Conservation (phyloP, 2,797 vertebrate species). For the Limnodromus scolopaceus region DNA sequence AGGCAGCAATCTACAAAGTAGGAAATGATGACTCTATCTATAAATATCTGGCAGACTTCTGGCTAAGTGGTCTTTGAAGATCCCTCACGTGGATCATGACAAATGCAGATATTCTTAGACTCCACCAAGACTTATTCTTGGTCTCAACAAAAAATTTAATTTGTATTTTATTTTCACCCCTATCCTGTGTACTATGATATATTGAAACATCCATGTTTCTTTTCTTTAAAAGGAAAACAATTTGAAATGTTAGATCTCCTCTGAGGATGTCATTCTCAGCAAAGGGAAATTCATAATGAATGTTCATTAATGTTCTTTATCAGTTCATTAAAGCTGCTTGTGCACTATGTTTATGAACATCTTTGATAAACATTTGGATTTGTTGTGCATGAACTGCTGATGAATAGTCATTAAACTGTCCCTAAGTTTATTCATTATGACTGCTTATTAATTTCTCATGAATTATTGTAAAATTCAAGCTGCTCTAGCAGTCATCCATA, state of each 20-base stretch:
- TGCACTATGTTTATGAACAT: constrained; percentile 68
- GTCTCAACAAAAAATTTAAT: not conserved
- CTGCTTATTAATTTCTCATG: constrained; percentile 71
- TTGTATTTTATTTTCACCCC: not conserved
- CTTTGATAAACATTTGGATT: constrained; percentile 75
- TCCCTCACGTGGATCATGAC: not conserved
- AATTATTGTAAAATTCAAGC: constrained; percentile 68
- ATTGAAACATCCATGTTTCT: not conserved
- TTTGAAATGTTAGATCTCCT: constrained; percentile 2
- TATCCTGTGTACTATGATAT: not conserved
- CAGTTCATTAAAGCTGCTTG: constrained; percentile 70
- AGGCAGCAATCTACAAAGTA: not conserved
- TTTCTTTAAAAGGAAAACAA: not conserved
- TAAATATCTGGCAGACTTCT: not conserved
- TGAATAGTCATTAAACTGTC: constrained; percentile 75
- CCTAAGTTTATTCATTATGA: constrained; percentile 73
- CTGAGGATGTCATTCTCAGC: constrained; percentile 1
- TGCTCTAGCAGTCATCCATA: constrained; percentile 45
- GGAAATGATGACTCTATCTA: not conserved
- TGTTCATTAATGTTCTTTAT: constrained; percentile 70
- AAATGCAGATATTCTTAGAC: not conserved
- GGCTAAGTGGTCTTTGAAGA: not conserved
- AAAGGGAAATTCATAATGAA: constrained; percentile 62
- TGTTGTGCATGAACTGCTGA: constrained; percentile 69
- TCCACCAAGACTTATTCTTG: not conserved